Evolutionary conservation across 2,113 vertebrate species (phyloP).

Genomic region (Cryptomyrus ogoouensis): DNA sequence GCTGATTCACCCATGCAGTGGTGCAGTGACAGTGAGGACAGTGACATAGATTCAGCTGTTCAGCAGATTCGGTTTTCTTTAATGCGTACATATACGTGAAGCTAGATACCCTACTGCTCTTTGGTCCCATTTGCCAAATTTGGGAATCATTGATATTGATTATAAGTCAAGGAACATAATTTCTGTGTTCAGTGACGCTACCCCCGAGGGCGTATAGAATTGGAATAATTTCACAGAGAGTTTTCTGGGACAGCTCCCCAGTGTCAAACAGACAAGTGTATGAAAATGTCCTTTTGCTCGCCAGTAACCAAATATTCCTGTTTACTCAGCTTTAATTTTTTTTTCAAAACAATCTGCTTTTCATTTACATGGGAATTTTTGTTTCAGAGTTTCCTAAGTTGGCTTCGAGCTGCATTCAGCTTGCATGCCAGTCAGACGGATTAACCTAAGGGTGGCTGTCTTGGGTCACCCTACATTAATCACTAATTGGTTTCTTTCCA

Average conservation of each 20-base stretch:
- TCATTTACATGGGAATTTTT: background rate
- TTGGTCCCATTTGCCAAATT: background rate
- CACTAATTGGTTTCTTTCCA: background rate
- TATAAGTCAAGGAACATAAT: background rate
- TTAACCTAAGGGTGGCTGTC: background rate
- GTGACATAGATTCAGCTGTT: background rate
- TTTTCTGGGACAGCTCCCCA: background rate
- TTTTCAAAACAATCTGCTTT: background rate
- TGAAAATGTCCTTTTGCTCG: background rate
- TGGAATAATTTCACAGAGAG: background rate
- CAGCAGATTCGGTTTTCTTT: background rate
- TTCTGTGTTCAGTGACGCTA: background rate
- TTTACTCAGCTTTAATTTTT: background rate
- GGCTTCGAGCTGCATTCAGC: background rate
- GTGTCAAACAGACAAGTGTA: background rate
- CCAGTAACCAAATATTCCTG: background rate
- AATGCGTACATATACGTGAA: background rate
- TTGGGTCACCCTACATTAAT: constrained; percentile 15
- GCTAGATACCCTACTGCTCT: background rate
- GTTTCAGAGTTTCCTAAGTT: background rate
- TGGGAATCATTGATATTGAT: background rate
- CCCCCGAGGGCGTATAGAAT: background rate
- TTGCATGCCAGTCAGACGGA: background rate
- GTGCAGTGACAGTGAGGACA: background rate
- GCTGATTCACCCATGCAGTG: background rate